phyloP scores from a whole-genome alignment of 2,888 invertebrate species.

The Carpatolechia fugitivella region DNA sequence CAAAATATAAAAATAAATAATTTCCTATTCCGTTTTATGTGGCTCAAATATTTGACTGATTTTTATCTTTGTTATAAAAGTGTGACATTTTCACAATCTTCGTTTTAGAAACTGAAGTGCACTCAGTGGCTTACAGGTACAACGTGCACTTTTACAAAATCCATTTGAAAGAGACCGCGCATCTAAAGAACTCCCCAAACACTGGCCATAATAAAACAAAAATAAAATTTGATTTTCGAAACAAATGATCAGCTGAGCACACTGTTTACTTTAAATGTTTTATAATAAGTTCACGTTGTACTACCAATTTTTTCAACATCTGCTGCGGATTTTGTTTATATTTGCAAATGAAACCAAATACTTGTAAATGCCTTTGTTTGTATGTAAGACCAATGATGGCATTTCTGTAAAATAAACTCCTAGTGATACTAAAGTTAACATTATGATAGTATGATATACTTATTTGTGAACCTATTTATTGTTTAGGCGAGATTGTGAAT shows the following conservation, averaged over 20 bases:
- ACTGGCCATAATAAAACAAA: too few relatives aligned
- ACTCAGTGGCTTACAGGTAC: too few relatives aligned
- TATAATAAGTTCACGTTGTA: too few relatives aligned
- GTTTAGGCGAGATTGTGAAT: constrained; percentile 63
- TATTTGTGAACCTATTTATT: constrained; percentile 71
- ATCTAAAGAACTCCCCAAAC: too few relatives aligned
- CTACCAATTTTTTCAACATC: too few relatives aligned
- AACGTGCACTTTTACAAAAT: too few relatives aligned
- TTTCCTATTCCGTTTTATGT: background rate
- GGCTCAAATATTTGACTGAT: constrained; percentile 9
- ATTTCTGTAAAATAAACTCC: constrained; percentile 47
- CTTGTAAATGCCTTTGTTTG: constrained; percentile 39
- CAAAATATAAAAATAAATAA: background rate
- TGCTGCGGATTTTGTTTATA: background rate
- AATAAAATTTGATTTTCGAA: too few relatives aligned
- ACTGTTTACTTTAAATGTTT: too few relatives aligned
- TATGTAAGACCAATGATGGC: constrained; percentile 34
- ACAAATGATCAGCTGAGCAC: too few relatives aligned
- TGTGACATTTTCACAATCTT: background rate
- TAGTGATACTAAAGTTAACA: constrained; percentile 75
- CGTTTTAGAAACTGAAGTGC: too few relatives aligned
- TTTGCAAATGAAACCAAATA: constrained; percentile 31
- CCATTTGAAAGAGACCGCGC: too few relatives aligned
- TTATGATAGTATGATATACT: constrained; percentile 50
- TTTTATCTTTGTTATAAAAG: background rate